A percentile compares a stretch with the other conserved stretches of the same genome.
These are phyloP conservation scores for Numenius phaeopus DNA, from an alignment of 2,797 vertebrate species.

Conservation along the genomic window DNA sequence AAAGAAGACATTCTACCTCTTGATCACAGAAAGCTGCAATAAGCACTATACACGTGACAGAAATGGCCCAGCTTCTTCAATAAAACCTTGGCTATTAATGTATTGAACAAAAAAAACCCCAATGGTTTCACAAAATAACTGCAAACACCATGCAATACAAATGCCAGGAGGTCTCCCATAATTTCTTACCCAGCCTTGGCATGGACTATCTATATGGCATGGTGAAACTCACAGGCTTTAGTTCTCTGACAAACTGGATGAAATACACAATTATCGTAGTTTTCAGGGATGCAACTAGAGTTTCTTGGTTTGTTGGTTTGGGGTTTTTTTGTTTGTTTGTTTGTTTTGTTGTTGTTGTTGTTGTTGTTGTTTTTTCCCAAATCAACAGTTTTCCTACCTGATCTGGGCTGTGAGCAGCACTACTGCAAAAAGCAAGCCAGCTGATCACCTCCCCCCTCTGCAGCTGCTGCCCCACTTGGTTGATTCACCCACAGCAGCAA, in stretches of 20 bases:
- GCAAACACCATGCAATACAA: background rate
- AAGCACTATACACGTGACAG: background rate
- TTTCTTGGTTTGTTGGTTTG: background rate
- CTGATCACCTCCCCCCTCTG: background rate
- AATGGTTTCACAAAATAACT: background rate
- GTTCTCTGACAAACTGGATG: background rate
- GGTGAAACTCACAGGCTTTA: background rate
- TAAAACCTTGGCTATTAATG: background rate
- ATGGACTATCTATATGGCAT: background rate
- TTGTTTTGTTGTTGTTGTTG: background rate
- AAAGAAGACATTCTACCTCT: background rate
- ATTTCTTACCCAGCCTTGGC: background rate
- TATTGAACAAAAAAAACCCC: background rate
- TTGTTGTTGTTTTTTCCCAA: background rate
- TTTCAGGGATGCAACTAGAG: background rate
- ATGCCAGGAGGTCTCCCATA: background rate
- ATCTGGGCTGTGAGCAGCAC: background rate
- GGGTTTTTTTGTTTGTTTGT: too few species aligned
- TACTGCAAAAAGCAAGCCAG: background rate
- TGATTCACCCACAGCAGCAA: background rate
- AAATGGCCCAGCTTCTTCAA: background rate
- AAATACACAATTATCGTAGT: background rate
- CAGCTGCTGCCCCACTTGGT: background rate
- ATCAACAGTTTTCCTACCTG: background rate
- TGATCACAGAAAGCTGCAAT: constrained; percentile 1